These are phyloP conservation scores for Rhingia rostrata DNA, from an alignment of 2,888 invertebrate species.

Conservation along the genomic window DNA sequence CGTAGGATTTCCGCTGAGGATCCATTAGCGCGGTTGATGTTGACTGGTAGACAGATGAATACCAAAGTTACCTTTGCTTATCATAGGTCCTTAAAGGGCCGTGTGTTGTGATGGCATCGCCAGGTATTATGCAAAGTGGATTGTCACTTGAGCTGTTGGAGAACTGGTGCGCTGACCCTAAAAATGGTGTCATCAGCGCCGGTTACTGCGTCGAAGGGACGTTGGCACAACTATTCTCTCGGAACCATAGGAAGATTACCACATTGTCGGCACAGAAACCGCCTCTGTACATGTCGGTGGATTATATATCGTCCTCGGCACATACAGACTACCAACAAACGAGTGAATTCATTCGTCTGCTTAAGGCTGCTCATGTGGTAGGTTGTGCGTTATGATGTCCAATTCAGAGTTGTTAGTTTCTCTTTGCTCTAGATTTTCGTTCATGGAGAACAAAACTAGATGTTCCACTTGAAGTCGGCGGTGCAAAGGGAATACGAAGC, in stretches of 20 bases:
- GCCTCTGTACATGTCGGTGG: constrained; percentile 97
- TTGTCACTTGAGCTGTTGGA: constrained; percentile 98
- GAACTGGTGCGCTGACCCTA: constrained; percentile 98
- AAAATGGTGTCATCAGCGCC: constrained; percentile 99
- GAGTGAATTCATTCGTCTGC: constrained; percentile 95
- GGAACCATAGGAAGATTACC: constrained; percentile 98
- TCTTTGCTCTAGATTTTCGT: constrained; percentile 84
- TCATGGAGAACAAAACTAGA: constrained; percentile 99
- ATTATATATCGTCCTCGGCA: constrained; percentile 99
- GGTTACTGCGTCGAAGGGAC: constrained; percentile 97
- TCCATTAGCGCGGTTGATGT: no score
- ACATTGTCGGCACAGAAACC: constrained; percentile 98
- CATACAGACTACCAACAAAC: constrained; percentile 91
- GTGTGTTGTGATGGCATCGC: constrained; percentile 99
- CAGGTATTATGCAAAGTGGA: constrained; percentile 99
- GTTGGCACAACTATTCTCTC: constrained; percentile 96
- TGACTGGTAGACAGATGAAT: no score
- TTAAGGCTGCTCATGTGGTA: constrained; percentile 98
- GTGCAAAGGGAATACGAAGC: constrained; percentile 89
- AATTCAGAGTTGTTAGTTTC: constrained; percentile 76
- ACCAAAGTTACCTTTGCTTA: no score
- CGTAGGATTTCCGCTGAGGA: no score
- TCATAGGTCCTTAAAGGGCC: constrained; percentile 90
- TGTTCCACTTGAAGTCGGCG: constrained; percentile 97
- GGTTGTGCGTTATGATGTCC: constrained; percentile 20